phyloP scores from a whole-genome alignment of 2,113 vertebrate species.

The Columbina picui region DNA sequence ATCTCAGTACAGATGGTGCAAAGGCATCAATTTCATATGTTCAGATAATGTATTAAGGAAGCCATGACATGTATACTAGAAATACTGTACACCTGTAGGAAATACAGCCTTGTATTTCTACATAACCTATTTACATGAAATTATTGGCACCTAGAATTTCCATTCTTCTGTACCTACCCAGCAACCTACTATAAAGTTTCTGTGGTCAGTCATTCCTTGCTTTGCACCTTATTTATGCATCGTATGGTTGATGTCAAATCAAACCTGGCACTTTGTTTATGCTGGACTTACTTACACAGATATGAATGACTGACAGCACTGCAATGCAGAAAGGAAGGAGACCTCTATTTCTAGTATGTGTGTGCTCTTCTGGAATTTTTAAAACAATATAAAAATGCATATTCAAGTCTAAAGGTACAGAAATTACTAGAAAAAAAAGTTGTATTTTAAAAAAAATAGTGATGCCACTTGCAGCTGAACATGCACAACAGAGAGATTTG shows the following conservation, averaged over 20 bases:
- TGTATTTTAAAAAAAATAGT: not conserved
- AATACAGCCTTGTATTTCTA: slow-evolving; percentile 50
- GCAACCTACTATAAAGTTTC: slow-evolving; percentile 25
- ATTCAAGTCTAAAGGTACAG: slow-evolving; percentile 14
- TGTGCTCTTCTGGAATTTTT: slow-evolving; percentile 5
- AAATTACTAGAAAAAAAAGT: not conserved
- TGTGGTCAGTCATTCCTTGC: slow-evolving; percentile 24
- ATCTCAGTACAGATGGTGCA: not conserved
- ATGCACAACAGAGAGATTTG: not conserved
- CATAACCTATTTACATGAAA: slow-evolving; percentile 15
- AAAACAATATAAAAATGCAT: not conserved
- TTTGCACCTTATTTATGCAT: slow-evolving; percentile 41
- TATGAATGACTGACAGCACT: slow-evolving; percentile 21
- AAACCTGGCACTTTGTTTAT: slow-evolving; percentile 44
- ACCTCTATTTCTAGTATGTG: not conserved
- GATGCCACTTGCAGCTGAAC: slow-evolving; percentile 13
- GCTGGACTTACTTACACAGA: slow-evolving; percentile 8
- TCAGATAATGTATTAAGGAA: slow-evolving; percentile 36
- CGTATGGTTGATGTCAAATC: slow-evolving; percentile 37
- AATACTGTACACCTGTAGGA: not conserved
- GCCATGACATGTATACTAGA: not conserved
- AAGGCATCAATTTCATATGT: slow-evolving; percentile 1
- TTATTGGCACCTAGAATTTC: slow-evolving; percentile 52
- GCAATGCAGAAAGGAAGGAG: slow-evolving; percentile 24
- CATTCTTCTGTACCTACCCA: slow-evolving; percentile 43